phyloP scores from a whole-genome alignment of 2,113 vertebrate species.

The Lophochroa leadbeateri region DNA sequence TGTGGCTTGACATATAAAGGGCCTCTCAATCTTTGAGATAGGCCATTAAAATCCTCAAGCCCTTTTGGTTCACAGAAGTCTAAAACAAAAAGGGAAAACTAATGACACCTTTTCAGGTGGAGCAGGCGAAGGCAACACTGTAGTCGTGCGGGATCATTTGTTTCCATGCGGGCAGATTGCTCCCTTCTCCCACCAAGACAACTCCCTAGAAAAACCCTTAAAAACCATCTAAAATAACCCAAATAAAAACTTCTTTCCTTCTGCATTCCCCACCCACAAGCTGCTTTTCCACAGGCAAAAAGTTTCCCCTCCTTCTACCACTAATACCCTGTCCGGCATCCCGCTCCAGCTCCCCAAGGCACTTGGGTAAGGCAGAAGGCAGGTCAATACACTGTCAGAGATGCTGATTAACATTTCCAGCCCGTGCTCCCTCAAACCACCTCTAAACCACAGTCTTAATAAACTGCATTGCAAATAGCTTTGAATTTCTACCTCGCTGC shows the following conservation, averaged over 20 bases:
- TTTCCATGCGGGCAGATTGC: slow-evolving; percentile 8
- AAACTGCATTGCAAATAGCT: slow-evolving; percentile 58
- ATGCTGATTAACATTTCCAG: slow-evolving; percentile 62
- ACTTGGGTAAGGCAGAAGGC: background rate
- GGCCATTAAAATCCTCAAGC: slow-evolving; percentile 76
- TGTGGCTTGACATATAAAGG: slow-evolving; percentile 72
- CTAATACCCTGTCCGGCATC: background rate
- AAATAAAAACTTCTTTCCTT: background rate
- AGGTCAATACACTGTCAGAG: slow-evolving; percentile 10
- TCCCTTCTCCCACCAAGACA: slow-evolving; percentile 15
- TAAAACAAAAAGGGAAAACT: slow-evolving; percentile 72
- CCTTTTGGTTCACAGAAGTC: slow-evolving; percentile 72
- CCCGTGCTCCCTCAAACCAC: slow-evolving; percentile 27
- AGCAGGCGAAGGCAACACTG: slow-evolving; percentile 32
- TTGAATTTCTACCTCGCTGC: slow-evolving; percentile 55
- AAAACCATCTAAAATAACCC: background rate
- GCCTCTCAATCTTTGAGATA: slow-evolving; percentile 77
- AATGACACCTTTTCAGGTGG: slow-evolving; percentile 10
- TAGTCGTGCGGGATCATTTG: background rate
- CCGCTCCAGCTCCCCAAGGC: background rate
- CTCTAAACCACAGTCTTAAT: slow-evolving; percentile 64
- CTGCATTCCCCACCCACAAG: background rate
- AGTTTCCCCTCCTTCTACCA: background rate
- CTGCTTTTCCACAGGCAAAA: background rate
- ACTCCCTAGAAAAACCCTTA: background rate